A percentile compares a stretch with the other conserved stretches of the same genome.
These are phyloP conservation scores for Orchesella cincta DNA, from an alignment of 1,140 invertebrate genomes.

Conservation along the genomic window DNA sequence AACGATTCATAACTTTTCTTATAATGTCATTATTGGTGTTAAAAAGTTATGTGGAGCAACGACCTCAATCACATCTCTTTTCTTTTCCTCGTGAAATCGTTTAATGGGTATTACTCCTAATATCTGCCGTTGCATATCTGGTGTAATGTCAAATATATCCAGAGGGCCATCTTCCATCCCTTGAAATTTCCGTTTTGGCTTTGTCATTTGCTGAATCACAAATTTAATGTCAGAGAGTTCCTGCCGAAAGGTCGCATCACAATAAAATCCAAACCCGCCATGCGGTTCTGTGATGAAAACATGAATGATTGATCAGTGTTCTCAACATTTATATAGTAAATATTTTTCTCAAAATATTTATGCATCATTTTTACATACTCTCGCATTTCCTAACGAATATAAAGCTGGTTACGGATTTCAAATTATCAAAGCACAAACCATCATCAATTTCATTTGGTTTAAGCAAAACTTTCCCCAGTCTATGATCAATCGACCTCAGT, in stretches of 20 bases:
- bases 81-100: not conserved
- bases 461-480: conserved; percentile 31
- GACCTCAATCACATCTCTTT: conserved; percentile 8
- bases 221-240: conserved; percentile 31
- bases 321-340: not conserved
- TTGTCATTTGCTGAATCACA: conserved; percentile 36
- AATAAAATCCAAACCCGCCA: conserved; percentile 39
- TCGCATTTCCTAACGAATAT: conserved; percentile 34
- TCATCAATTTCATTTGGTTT: conserved; percentile 17
- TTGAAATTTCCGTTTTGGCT: conserved; percentile 34
- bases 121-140: conserved; percentile 27
- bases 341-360: not conserved
- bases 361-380: conserved; percentile 30
- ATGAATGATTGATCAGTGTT: not conserved
- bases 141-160: conserved; percentile 35
- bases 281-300: conserved; percentile 19
- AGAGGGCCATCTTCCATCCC: conserved; percentile 35
- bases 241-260: conserved; percentile 25
- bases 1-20: not conserved
- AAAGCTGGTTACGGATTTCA: conserved; percentile 32
- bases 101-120: conserved; percentile 34
- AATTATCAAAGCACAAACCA: conserved; percentile 19
- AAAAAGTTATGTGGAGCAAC: not conserved
- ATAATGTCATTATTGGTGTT: not conserved
- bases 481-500: conserved; percentile 29